Percentiles rank a stretch among this genome's conserved stretches.
Evolutionary conservation across 2,113 vertebrate genomes (phyloP).

Genomic region (Piliocolobus tephrosceles): DNA sequence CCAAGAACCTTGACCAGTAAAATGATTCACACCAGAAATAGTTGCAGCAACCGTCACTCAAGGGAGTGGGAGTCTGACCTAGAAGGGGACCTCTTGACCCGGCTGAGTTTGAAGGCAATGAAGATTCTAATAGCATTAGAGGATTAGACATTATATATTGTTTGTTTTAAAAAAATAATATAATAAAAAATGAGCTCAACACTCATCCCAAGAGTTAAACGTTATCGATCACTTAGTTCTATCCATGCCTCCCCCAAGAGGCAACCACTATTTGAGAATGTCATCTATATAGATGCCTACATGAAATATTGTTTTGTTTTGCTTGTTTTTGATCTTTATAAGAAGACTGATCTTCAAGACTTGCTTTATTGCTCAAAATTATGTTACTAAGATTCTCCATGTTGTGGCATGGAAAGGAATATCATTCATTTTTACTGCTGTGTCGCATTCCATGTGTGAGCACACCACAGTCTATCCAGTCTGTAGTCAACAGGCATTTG

Average conservation of each 20-base stretch:
- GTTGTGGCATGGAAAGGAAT: neutral
- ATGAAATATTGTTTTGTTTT: neutral
- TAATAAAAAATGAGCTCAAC: neutral
- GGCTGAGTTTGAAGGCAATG: neutral
- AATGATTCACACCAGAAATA: neutral
- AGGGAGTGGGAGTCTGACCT: neutral
- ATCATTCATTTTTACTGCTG: neutral
- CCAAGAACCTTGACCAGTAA: neutral
- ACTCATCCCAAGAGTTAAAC: neutral
- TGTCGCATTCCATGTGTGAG: neutral
- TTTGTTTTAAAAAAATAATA: neutral
- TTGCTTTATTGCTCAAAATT: neutral
- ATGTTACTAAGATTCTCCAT: neutral
- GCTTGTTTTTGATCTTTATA: neutral
- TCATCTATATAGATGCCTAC: neutral
- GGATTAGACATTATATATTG: too few relatives aligned
- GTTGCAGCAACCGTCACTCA: neutral
- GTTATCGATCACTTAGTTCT: neutral
- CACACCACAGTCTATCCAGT: neutral
- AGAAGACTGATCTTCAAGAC: neutral
- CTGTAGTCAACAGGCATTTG: neutral
- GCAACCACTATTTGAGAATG: neutral
- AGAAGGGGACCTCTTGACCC: too few relatives aligned
- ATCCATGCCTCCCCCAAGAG: neutral
- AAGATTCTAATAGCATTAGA: neutral